These are phyloP conservation scores for Ovis canadensis DNA, from an alignment of 2,113 vertebrate species.

Conservation along the genomic window DNA sequence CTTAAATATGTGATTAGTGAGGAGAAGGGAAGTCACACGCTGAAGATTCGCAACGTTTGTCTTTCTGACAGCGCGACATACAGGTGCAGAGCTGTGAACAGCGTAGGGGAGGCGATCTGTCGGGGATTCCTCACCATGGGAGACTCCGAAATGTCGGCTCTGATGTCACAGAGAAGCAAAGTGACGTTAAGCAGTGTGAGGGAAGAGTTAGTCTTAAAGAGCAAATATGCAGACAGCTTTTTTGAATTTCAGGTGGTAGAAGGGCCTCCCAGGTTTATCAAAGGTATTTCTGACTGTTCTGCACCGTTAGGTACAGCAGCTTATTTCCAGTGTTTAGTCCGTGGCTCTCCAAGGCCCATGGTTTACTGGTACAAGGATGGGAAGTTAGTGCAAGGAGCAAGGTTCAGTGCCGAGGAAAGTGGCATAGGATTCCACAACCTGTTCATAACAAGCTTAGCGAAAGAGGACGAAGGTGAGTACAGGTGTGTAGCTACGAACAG, in stretches of 20 bases:
- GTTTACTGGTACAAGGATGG: slow-evolving; percentile 92
- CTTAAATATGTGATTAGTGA: slow-evolving; percentile 86
- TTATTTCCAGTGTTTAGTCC: slow-evolving; percentile 91
- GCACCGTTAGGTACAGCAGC: slow-evolving; percentile 86
- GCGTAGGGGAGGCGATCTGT: slow-evolving; percentile 91
- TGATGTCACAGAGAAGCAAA: slow-evolving; percentile 80
- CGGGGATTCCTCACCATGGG: slow-evolving; percentile 86
- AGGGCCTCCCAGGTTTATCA: slow-evolving; percentile 87
- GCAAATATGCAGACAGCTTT: slow-evolving; percentile 81
- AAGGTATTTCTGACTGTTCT: slow-evolving; percentile 85
- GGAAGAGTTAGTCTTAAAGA: slow-evolving; percentile 81
- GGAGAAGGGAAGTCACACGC: slow-evolving; percentile 88
- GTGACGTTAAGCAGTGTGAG: slow-evolving; percentile 83
- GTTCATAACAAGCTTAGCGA: slow-evolving; percentile 85
- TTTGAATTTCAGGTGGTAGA: slow-evolving; percentile 94
- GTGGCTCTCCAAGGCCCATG: slow-evolving; percentile 86
- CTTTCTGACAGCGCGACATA: slow-evolving; percentile 89
- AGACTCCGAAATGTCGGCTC: slow-evolving; percentile 74
- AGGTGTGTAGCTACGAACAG: slow-evolving; percentile 90
- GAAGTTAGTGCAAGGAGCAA: slow-evolving; percentile 80
- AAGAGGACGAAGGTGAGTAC: slow-evolving; percentile 90
- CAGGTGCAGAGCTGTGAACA: slow-evolving; percentile 88
- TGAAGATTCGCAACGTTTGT: slow-evolving; percentile 84
- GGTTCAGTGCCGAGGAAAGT: slow-evolving; percentile 88
- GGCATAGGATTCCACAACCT: slow-evolving; percentile 88